Evolutionary conservation across 1,140 invertebrate species (phyloP), one percentile per base, ranked within the genome.

Genomic region (Holotrichia oblita): DNA sequence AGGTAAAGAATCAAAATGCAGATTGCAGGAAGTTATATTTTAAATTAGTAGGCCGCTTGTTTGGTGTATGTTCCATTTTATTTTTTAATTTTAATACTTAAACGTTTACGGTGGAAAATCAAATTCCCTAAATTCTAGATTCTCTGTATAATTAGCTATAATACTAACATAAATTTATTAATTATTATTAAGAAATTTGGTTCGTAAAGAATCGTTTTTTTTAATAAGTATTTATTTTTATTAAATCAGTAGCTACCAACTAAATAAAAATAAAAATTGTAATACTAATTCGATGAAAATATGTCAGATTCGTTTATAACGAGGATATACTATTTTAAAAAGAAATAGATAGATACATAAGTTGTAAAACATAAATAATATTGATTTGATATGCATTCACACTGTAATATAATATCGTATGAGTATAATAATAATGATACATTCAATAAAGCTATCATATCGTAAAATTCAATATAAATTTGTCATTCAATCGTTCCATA

Each of bases 51-150:
- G 48, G 48, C 48, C 48, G 48, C 6, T 55, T 17, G 17, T 17
- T 55, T 55, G 48, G 48, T 55, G 48, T 55, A 55, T n/a, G n/a
- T 48, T 55, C n/a, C 17, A 55, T 17, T 17, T 55, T 55, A 17
- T 55, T 55, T 34, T 17, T 17, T 55, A 55, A 55, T n/a, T 2
- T 34, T 55, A 17, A 17, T 55, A 17, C 48, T 55, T 55, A 55
- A 6, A 55, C 14, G 17, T 17, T 55, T 55, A 55, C 6, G 17
- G 14, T 55, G 3, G 17, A 3, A n/a, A 55, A 17, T 55, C 6
- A 17, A 55, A 55, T 55, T n/a, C 14, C 48, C 14, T 55, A 55
- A 55, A n/a, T 55, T 55, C 6, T 55, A 55, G 27, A 20, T 55
- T 4, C 4, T n/a, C n/a, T n/a, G n/a, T n/a, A n/a, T n/a, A n/a